These are phyloP conservation scores for Xerus inauris DNA, from an alignment of 2,113 vertebrate genomes.

Conservation along the genomic window DNA sequence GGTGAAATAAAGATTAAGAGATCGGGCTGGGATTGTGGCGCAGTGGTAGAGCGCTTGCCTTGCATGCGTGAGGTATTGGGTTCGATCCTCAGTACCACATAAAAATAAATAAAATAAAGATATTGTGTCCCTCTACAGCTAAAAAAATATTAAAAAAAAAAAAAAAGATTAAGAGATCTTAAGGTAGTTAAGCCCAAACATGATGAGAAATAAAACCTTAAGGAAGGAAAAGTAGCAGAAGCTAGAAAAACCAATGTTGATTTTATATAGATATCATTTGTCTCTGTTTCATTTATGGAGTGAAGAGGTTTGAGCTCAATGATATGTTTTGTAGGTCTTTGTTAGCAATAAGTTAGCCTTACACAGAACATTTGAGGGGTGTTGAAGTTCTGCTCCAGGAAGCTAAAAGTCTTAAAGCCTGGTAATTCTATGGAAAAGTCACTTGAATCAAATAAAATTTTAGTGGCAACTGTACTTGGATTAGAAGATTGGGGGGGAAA, in stretches of 20 bases:
- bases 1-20: slow-evolving; percentile 38
- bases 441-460: not conserved
- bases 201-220: slow-evolving; percentile 22
- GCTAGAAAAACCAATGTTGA: not conserved
- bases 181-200: not conserved
- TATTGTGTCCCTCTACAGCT: too few species aligned
- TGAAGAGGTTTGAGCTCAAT: not conserved
- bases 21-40: too few species aligned
- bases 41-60: too few species aligned
- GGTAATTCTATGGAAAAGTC: not conserved
- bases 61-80: too few species aligned
- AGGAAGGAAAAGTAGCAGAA: not conserved
- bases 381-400: not conserved
- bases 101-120: too few species aligned
- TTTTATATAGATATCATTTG: slow-evolving; percentile 6
- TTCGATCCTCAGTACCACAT: too few species aligned
- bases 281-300: slow-evolving; percentile 34
- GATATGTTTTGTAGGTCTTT: slow-evolving; percentile 22
- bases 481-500: not conserved
- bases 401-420: not conserved
- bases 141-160: too few species aligned
- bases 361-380: not conserved
- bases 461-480: not conserved
- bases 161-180: too few species aligned
- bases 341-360: not conserved